These are phyloP conservation scores for human (Homo sapiens) DNA, from an alignment of 2,113 vertebrate species.

Conservation along the genomic window GRCh38 chr13:75355501-75356000, in stretches of 20 bases:
- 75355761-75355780: background rate
- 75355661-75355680: conserved; percentile 6
- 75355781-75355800: background rate
- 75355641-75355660: background rate
- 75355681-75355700: background rate
- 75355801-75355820: background rate
- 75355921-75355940: background rate
- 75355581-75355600: background rate
- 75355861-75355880: background rate
- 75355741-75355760: background rate
- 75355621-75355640: background rate
- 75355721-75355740: background rate
- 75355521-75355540: background rate
- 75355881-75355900: background rate
- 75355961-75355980: background rate
- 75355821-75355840: background rate
- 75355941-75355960: background rate
- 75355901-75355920: background rate
- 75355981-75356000: background rate
- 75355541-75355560: background rate
- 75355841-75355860: background rate
- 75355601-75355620: background rate
- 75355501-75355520: background rate
- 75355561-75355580: background rate
- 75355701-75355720: background rate